Base-by-base conservation (phyloP, 2,113 vertebrate genomes). In the Forbesichthys papilliferus region DNA sequence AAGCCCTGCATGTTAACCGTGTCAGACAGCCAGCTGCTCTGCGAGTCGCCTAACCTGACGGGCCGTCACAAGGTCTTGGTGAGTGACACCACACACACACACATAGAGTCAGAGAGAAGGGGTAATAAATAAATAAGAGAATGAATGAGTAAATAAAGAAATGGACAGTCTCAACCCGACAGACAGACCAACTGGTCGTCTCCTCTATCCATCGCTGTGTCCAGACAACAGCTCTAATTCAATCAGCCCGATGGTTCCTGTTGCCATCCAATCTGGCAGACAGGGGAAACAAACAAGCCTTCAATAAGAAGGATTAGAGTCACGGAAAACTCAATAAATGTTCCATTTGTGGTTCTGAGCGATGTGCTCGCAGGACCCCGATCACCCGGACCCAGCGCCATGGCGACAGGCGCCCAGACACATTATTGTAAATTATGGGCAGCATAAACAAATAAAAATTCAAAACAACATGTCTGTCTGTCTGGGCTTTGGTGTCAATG, bases 11-110 rank as follows among this genome's bases (percentile, higher is more conserved):
- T 89, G 0, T 90, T 99, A 78, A 99, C 98, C 0, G 98, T 99
- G 79, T 99, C 97, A 0, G 97, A 99, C 0, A 96, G 93, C n/a
- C 98, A 99, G 88, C 92, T 99, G 64, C 93, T 99, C 51, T 99
- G 98, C 0, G 98, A 99, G 78, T 96, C 96, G 3, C 96, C 97
- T 60, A 98, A 97, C 81, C 94, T 99, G 86, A 98, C 91, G 0
- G 98, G 98, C 47, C 91, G 96, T 63, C 96, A 99, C 89, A 99
- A 96, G 86, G 96, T 99, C 77, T 94, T 96, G 96, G 98, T 97
- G 89, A 96, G 96, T 80, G 70, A 49, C 34, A 36, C 46, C 36
- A 5, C 27, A 16, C 42, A n/a, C 36, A 20, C 51, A 13, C 33
- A 56, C 16, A 11, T 3, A 3, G 27, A 18, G 8, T 4, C 1